A percentile compares a stretch with the other conserved stretches of the same genome.
phyloP scores from a whole-genome alignment of 2,888 invertebrate species.

The Polylopha cassiicola region DNA sequence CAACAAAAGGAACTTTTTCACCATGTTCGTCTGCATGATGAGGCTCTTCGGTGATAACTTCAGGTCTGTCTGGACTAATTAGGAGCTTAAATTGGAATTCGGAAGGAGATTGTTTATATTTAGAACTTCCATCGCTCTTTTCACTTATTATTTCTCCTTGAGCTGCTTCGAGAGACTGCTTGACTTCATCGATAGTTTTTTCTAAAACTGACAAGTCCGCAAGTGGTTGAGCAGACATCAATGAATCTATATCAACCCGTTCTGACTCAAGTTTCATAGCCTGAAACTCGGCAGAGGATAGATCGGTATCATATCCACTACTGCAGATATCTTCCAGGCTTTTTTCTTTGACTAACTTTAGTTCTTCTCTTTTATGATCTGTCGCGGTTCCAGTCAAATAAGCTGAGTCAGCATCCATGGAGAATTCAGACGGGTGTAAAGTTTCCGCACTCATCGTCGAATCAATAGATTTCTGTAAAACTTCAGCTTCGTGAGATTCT shows the following conservation, averaged over 20 bases:
- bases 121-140: conserved; percentile 79
- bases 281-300: conserved; percentile 80
- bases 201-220: conserved; percentile 78
- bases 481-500: conserved; percentile 72
- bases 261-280: conserved; percentile 72
- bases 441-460: conserved; percentile 74
- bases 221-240: conserved; percentile 69
- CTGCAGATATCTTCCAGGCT: conserved; percentile 82
- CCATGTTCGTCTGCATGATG: conserved; percentile 62
- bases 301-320: conserved; percentile 82
- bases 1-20: conserved; percentile 38
- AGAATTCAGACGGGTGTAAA: conserved; percentile 71
- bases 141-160: conserved; percentile 82
- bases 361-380: conserved; percentile 64
- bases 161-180: conserved; percentile 83
- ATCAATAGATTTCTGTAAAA: conserved; percentile 72
- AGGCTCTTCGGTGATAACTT: conserved; percentile 78
- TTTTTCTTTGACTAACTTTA: conserved; percentile 68
- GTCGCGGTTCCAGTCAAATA: conserved; percentile 59
- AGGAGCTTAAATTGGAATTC: conserved; percentile 84
- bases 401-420: conserved; percentile 72
- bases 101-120: conserved; percentile 83
- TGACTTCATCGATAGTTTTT: conserved; percentile 83
- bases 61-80: conserved; percentile 72
- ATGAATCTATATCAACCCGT: conserved; percentile 69